Conservation (phyloP, 2,888 invertebrate genomes). For the Calameuta filiformis region DNA sequence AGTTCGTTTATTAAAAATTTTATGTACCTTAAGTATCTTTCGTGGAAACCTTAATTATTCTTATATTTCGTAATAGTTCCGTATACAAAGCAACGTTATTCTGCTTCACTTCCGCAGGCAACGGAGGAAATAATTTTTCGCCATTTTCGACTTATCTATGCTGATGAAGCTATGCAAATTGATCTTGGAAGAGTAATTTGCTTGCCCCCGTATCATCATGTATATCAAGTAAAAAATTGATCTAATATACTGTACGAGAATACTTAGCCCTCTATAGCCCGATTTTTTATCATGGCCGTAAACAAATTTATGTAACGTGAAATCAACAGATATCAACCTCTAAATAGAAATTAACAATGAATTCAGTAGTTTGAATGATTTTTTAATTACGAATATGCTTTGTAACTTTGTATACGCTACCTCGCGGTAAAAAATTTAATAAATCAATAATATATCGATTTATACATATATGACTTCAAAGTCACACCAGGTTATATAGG, state of each 20-base stretch:
- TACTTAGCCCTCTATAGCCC: neutral
- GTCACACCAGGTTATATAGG: no score
- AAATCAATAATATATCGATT: no score
- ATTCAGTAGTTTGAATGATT: no score
- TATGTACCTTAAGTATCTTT: neutral
- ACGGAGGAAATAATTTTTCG: slow-evolving; percentile 48
- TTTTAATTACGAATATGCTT: no score
- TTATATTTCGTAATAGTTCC: neutral
- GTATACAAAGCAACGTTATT: slow-evolving; percentile 9
- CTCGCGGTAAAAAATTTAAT: no score
- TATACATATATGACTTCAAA: no score
- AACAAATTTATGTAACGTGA: no score
- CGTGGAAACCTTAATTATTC: neutral
- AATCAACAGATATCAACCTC: no score
- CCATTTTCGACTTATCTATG: slow-evolving; percentile 34
- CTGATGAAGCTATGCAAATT: slow-evolving; percentile 12
- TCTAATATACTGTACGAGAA: neutral
- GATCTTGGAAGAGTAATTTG: slow-evolving; percentile 35
- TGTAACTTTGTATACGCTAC: no score
- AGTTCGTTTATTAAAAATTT: slow-evolving; percentile 1
- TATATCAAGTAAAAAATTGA: slow-evolving; percentile 31
- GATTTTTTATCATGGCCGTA: no score
- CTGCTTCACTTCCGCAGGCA: slow-evolving; percentile 31
- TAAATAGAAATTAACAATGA: no score
- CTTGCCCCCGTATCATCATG: slow-evolving; percentile 43